phyloP scores from a whole-genome alignment of 2,113 vertebrate species.

The Steatornis caripensis region DNA sequence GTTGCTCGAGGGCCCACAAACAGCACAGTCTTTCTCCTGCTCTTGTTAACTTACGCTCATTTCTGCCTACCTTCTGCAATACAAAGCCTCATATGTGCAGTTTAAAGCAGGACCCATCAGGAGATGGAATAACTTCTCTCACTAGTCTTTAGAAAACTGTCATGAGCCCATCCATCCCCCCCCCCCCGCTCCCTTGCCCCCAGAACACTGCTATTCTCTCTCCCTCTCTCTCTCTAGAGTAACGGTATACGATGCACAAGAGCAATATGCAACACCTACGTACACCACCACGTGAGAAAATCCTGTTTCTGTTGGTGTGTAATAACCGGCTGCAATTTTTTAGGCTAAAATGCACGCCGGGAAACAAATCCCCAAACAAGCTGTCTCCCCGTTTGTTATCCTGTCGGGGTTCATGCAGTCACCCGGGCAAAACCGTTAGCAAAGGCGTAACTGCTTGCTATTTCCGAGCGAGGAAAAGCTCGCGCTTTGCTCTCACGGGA shows the following conservation, averaged over 20 bases:
- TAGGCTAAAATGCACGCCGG: background rate
- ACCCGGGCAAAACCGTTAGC: accelerated
- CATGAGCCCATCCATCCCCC: accelerated
- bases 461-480: accelerated
- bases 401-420: accelerated
- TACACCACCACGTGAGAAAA: background rate
- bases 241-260: background rate
- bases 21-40: background rate
- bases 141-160: background rate
- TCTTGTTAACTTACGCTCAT: background rate
- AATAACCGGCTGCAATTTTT: accelerated
- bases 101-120: background rate
- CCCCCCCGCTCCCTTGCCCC: no score
- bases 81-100: no score
- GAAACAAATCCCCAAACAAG: background rate
- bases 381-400: accelerated
- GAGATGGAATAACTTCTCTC: background rate
- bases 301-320: accelerated
- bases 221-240: background rate
- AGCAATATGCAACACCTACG: accelerated
- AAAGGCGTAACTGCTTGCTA: accelerated
- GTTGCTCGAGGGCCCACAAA: background rate
- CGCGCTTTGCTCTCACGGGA: accelerated
- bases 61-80: background rate
- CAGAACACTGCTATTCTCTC: background rate